These are phyloP conservation scores for Cerastoderma edule DNA, from an alignment of 2,888 invertebrate species.

Conservation along the genomic window DNA sequence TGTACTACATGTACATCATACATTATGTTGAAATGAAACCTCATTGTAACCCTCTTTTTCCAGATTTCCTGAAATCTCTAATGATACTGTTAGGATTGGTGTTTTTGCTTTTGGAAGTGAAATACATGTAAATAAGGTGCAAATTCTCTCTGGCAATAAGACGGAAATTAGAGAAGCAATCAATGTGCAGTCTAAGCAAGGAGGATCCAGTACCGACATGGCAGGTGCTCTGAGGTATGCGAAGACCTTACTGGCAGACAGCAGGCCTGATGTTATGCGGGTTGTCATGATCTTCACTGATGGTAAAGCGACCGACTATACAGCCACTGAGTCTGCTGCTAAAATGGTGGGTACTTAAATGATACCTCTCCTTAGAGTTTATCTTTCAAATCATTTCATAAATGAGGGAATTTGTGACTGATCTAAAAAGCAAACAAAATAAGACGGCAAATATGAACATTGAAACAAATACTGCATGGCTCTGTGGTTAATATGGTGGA, in stretches of 20 bases:
- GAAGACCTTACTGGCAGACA: slow-evolving; percentile 1
- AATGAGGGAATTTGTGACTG: no score
- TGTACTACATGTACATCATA: neutral
- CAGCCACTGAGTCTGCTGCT: neutral
- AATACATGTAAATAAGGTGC: neutral
- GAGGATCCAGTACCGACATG: slow-evolving; percentile 15
- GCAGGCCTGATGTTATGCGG: neutral
- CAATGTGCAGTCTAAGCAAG: neutral
- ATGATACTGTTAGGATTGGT: slow-evolving; percentile 6
- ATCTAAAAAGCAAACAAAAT: no score
- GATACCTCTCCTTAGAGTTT: no score
- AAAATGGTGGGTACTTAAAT: slow-evolving; percentile 3
- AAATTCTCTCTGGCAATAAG: neutral
- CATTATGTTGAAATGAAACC: neutral
- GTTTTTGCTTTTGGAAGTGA: neutral
- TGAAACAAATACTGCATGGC: no score
- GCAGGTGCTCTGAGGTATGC: slow-evolving; percentile 17
- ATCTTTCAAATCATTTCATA: no score
- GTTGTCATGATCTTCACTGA: slow-evolving; percentile 30
- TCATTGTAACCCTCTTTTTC: no score
- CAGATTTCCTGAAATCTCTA: slow-evolving; percentile 3
- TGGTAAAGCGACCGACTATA: slow-evolving; percentile 20
- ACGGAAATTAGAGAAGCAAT: neutral
- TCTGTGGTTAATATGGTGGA: no score
- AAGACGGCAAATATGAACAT: no score